A percentile compares a stretch with the other conserved stretches of the same genome.
These are phyloP conservation scores for Aphelenchoides avenae DNA, from an alignment of 1,140 invertebrate species.

Conservation along the genomic window DNA sequence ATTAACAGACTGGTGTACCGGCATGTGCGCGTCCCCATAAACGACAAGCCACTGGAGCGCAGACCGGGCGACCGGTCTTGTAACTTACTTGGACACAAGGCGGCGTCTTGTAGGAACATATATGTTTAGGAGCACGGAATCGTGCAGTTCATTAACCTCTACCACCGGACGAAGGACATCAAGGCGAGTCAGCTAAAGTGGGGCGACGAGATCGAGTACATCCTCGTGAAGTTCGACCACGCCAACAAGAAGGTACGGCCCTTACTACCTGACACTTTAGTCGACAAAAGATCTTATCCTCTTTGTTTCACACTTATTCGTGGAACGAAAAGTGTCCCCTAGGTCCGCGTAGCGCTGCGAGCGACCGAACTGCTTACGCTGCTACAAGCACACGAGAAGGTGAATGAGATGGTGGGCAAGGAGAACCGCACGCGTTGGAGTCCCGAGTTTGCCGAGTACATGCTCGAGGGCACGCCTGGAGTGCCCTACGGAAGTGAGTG, in stretches of 20 bases:
- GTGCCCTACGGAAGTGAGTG: slow-evolving; percentile 72
- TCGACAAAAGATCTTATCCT: no score
- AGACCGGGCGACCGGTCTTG: no score
- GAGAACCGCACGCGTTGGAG: slow-evolving; percentile 74
- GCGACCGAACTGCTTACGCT: slow-evolving; percentile 73
- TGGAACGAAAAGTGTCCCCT: slow-evolving; percentile 7
- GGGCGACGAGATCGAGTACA: slow-evolving; percentile 85
- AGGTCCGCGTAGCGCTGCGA: slow-evolving; percentile 73
- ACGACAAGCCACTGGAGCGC: no score
- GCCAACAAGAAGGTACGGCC: slow-evolving; percentile 72
- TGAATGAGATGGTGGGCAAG: slow-evolving; percentile 72
- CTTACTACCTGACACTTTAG: no score
- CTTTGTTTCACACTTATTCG: no score
- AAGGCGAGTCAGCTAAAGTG: slow-evolving; percentile 93
- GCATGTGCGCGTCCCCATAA: no score
- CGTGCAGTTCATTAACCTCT: slow-evolving; percentile 86
- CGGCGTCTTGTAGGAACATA: no score
- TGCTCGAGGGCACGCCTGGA: slow-evolving; percentile 99
- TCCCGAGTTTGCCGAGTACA: slow-evolving; percentile 95
- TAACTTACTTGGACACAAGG: no score
- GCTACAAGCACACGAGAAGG: slow-evolving; percentile 72
- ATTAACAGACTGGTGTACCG: no score
- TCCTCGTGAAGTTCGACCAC: slow-evolving; percentile 90
- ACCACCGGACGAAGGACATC: slow-evolving; percentile 76
- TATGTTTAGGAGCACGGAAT: slow-evolving; percentile 84